Evolutionary conservation across 1,140 invertebrate genomes (phyloP).

Genomic region (Habropoda laboriosa): DNA sequence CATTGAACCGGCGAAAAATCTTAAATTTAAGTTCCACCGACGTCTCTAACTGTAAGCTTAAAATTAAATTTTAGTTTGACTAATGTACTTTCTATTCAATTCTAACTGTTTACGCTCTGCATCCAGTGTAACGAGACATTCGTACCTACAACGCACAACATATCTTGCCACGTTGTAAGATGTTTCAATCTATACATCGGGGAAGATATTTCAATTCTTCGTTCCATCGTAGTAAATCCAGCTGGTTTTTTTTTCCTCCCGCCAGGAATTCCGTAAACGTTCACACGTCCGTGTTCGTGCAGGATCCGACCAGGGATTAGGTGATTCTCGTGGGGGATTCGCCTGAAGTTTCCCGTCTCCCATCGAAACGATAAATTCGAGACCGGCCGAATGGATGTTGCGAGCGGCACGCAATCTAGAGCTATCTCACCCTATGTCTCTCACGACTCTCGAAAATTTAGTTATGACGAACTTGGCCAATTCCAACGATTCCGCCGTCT

Average conservation of each 20-base stretch:
- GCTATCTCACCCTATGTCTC: conserved; percentile 10
- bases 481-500: conserved; percentile 35
- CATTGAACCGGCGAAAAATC: too few species aligned
- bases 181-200: too few species aligned
- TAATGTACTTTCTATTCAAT: too few species aligned
- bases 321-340: conserved; percentile 37
- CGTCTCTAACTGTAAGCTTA: too few species aligned
- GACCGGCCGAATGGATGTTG: conserved; percentile 49
- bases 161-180: too few species aligned
- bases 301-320: conserved; percentile 32
- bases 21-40: too few species aligned
- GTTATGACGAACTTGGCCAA: conserved; percentile 47
- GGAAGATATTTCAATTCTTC: background rate
- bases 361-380: conserved; percentile 57
- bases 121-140: too few species aligned
- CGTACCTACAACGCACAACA: too few species aligned
- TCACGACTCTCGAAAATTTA: conserved; percentile 33
- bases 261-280: conserved; percentile 7
- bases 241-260: conserved; percentile 22
- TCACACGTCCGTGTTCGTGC: conserved; percentile 21
- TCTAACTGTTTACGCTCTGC: too few species aligned
- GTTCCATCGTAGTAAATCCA: background rate
- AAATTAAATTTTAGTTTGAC: too few species aligned
- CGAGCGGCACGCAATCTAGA: conserved; percentile 51
- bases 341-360: conserved; percentile 44